A percentile compares a stretch with the other conserved stretches of the same genome.
Conservation (phyloP, 2,113 vertebrate species). For the pig (Sus scrofa) region DNA sequence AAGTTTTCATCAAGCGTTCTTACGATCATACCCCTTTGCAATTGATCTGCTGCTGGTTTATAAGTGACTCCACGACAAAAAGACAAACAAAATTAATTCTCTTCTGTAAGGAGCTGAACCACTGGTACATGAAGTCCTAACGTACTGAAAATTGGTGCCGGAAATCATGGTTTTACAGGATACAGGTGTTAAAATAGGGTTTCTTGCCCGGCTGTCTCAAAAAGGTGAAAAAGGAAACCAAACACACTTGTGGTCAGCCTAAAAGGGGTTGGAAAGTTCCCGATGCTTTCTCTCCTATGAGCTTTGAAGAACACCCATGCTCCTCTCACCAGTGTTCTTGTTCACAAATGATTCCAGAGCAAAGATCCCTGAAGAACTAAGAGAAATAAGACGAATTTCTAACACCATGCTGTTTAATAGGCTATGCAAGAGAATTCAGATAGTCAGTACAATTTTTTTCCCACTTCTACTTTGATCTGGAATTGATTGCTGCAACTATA, state of each 20-base stretch:
- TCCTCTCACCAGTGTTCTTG: background rate
- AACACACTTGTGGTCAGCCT: background rate
- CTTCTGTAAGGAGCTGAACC: background rate
- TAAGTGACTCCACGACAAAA: background rate
- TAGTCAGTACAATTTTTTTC: background rate
- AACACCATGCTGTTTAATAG: background rate
- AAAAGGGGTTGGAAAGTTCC: background rate
- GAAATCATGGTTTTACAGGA: constrained; percentile 5
- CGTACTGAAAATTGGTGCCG: background rate
- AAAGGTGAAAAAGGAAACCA: constrained; percentile 1
- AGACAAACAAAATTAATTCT: background rate
- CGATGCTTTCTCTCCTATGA: background rate
- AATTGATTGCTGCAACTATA: background rate
- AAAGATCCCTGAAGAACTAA: background rate
- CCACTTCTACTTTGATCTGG: background rate
- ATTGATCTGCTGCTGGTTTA: background rate
- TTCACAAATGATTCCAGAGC: background rate
- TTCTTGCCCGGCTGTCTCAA: constrained; percentile 30
- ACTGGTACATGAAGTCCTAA: background rate
- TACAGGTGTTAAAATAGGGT: background rate
- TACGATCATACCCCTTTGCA: background rate
- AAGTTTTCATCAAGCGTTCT: background rate
- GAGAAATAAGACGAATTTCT: background rate
- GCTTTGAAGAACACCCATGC: background rate
- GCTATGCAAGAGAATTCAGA: background rate